Conservation (phyloP, 2,113 vertebrate species). For the Oreotrochilus melanogaster region DNA sequence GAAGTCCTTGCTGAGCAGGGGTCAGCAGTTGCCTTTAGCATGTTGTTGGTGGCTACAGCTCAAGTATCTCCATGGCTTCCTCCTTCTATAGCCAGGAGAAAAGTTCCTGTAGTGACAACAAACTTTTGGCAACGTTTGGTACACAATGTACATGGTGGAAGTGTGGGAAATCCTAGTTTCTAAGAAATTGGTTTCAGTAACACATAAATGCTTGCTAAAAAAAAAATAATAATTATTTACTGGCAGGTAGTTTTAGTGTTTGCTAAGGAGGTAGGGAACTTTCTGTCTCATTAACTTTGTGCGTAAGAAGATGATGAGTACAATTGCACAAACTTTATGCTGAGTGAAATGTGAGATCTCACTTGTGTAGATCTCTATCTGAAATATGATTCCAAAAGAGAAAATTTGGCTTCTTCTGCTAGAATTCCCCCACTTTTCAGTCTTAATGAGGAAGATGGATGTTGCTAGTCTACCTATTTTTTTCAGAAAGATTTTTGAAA, state of each 20-base stretch:
- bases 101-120: too few species aligned
- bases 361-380: not conserved
- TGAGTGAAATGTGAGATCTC: not conserved
- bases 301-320: not conserved
- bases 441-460: not conserved
- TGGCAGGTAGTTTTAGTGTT: conserved; percentile 9
- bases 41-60: not conserved
- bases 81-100: too few species aligned
- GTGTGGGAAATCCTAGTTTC: not conserved
- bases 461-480: not conserved
- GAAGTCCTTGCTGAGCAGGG: not conserved
- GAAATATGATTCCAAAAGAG: not conserved
- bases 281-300: conserved; percentile 33
- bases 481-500: not conserved
- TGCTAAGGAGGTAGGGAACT: conserved; percentile 31
- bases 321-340: not conserved
- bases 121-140: not conserved
- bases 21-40: not conserved
- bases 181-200: not conserved
- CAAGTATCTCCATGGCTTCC: not conserved
- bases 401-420: not conserved
- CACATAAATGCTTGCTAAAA: not conserved
- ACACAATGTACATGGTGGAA: not conserved
- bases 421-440: not conserved
- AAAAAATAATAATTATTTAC: not conserved